Evolutionary conservation across 2,113 vertebrate genomes (phyloP).

Genomic region (Formicarius rufipectus): DNA sequence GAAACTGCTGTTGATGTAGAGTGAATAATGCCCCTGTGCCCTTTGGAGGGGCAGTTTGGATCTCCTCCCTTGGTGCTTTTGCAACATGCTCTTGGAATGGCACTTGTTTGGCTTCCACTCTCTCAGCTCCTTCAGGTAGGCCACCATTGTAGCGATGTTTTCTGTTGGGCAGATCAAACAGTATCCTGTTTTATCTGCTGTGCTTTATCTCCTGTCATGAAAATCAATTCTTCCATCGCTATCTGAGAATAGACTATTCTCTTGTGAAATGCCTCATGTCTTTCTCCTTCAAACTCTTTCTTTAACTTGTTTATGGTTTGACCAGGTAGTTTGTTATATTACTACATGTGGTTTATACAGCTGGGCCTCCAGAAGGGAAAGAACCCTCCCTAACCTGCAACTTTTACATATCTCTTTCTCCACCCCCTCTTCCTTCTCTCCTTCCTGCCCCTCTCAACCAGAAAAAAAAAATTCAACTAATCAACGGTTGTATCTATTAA

Average conservation of each 20-base stretch:
- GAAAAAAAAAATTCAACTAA: neutral
- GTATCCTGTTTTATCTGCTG: neutral
- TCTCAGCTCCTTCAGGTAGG: neutral
- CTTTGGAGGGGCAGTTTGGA: neutral
- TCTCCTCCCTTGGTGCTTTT: neutral
- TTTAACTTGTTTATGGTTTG: constrained; percentile 17
- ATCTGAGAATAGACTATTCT: constrained; percentile 28
- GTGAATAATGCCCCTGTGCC: neutral
- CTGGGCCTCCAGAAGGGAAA: neutral
- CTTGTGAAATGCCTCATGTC: constrained; percentile 12
- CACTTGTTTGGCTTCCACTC: neutral
- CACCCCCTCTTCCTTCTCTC: neutral
- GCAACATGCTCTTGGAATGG: neutral
- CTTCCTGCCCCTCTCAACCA: neutral
- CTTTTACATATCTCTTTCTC: neutral
- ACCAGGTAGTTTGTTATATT: neutral
- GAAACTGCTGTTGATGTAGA: neutral
- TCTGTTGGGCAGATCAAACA: constrained; percentile 25
- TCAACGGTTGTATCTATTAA: constrained; percentile 24
- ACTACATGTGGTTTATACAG: neutral
- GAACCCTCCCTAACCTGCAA: neutral
- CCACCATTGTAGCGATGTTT: neutral
- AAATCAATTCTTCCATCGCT: constrained; percentile 37
- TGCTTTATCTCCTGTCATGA: constrained; percentile 30
- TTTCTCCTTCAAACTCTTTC: constrained; percentile 25